Percentiles rank a stretch among this genome's conserved stretches.
Conservation (phyloP, 2,113 vertebrate genomes). For the Acanthochromis polyacanthus region DNA sequence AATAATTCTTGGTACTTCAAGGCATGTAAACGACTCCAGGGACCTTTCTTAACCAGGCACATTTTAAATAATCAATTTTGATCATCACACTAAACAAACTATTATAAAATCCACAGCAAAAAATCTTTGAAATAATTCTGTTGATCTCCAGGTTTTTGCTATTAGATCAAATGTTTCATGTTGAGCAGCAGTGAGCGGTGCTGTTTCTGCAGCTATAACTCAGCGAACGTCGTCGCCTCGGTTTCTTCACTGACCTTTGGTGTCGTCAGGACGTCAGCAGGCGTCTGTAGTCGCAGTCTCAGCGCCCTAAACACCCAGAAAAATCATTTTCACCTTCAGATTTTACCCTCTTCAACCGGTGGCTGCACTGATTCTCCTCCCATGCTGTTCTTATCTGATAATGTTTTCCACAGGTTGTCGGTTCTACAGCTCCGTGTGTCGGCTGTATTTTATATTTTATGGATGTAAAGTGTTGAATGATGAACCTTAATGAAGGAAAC, state of each 20-base stretch:
- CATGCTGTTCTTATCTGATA: neutral
- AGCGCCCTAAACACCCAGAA: slow-evolving; percentile 1
- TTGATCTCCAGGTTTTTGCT: too few species aligned
- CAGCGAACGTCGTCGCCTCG: slow-evolving; percentile 1
- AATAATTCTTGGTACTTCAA: too few species aligned
- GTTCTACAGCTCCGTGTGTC: too few species aligned
- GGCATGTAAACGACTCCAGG: too few species aligned
- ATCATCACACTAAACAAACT: too few species aligned
- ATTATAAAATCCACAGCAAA: too few species aligned
- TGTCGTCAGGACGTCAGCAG: slow-evolving; percentile 12
- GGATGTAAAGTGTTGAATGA: too few species aligned
- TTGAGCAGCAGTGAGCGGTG: neutral
- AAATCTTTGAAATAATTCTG: too few species aligned
- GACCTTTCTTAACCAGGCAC: too few species aligned
- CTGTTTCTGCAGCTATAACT: slow-evolving; percentile 11
- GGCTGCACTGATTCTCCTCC: neutral
- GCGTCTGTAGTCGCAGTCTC: neutral
- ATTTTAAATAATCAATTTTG: too few species aligned
- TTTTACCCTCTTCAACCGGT: neutral
- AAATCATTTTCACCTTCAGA: slow-evolving; percentile 23
- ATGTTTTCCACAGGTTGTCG: neutral
- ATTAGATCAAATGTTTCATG: neutral
- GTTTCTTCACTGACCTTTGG: neutral
- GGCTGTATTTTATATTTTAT: too few species aligned
- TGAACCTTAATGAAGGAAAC: too few species aligned